Conservation (phyloP, 2,888 invertebrate species). For the Drosophila robusta region DNA sequence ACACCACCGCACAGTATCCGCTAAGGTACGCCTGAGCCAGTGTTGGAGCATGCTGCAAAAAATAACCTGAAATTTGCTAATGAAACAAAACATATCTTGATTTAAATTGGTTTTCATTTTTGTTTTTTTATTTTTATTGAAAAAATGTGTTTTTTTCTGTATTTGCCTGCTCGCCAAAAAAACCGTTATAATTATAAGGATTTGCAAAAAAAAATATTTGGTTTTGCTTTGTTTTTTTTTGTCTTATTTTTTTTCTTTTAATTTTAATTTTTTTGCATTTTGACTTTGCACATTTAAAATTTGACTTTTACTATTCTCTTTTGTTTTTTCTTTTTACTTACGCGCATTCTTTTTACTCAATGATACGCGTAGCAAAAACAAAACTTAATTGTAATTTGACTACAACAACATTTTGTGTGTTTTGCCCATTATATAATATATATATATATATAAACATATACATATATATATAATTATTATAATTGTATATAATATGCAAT, state of each 20-base stretch:
- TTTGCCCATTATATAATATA: slow-evolving; percentile 73
- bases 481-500: slow-evolving; percentile 79
- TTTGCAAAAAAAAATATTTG: slow-evolving; percentile 64
- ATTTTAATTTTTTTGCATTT: slow-evolving; percentile 26
- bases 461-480: slow-evolving; percentile 65
- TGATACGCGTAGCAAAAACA: slow-evolving; percentile 67
- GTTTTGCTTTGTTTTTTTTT: slow-evolving; percentile 27
- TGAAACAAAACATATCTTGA: neutral
- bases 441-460: slow-evolving; percentile 42
- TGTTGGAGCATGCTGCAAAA: neutral
- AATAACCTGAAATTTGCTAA: no score
- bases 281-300: slow-evolving; percentile 67
- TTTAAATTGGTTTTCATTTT: slow-evolving; percentile 17
- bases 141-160: slow-evolving; percentile 61
- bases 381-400: slow-evolving; percentile 81
- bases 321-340: slow-evolving; percentile 24
- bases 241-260: slow-evolving; percentile 3
- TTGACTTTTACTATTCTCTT: slow-evolving; percentile 49
- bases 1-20: neutral
- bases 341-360: slow-evolving; percentile 1
- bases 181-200: slow-evolving; percentile 70
- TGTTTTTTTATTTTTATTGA: slow-evolving; percentile 65
- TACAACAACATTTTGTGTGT: slow-evolving; percentile 78
- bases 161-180: slow-evolving; percentile 68
- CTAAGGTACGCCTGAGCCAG: neutral